Conservation (phyloP, 2,797 vertebrate genomes). For the Enteromius thamalakanensis region DNA sequence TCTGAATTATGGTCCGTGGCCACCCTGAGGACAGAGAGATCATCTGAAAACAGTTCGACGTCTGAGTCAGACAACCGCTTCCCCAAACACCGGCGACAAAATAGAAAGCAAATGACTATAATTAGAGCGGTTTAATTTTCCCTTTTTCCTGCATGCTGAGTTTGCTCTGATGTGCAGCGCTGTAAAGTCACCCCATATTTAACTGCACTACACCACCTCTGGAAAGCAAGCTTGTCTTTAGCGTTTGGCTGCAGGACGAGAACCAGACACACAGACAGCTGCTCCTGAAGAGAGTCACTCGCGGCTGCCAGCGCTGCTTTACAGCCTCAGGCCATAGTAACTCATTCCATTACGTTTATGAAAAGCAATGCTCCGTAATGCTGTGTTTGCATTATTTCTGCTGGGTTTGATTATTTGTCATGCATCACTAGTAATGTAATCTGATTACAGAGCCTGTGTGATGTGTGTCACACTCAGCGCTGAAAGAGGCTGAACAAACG, state of each 20-base stretch:
- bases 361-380: neutral
- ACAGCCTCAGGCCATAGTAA: neutral
- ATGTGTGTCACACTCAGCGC: neutral
- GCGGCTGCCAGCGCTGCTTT: neutral
- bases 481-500: neutral
- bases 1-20: constrained; percentile 89
- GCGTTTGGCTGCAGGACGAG: neutral
- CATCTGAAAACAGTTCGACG: neutral
- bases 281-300: neutral
- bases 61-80: too few relatives aligned
- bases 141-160: neutral
- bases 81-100: neutral
- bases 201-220: neutral
- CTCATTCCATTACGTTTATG: neutral
- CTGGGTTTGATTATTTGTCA: neutral
- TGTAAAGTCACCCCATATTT: constrained; percentile 2
- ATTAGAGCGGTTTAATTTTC: neutral
- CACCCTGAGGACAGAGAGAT: constrained; percentile 77
- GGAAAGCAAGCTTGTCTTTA: neutral
- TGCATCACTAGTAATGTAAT: neutral
- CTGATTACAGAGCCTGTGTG: neutral
- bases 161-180: neutral
- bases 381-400: neutral
- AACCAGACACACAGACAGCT: neutral
- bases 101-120: neutral